Evolutionary conservation across 2,797 vertebrate species (phyloP).

Genomic region (Sebastes trivittatus): DNA sequence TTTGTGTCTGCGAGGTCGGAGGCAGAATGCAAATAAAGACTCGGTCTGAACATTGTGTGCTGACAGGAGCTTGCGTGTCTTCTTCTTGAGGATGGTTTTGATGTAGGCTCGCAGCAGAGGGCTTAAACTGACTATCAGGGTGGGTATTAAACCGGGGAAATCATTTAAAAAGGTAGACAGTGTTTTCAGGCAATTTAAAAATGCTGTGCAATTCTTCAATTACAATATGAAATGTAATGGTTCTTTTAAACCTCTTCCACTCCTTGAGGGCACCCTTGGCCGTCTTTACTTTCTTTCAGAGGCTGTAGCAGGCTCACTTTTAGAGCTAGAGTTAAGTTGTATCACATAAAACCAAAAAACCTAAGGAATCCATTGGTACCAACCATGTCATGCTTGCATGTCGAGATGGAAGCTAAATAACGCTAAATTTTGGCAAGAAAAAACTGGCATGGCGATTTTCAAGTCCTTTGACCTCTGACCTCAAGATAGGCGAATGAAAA

Average conservation of each 20-base stretch:
- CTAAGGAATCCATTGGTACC: too few relatives aligned
- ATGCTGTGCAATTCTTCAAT: background rate
- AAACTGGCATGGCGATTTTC: too few relatives aligned
- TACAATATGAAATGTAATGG: background rate
- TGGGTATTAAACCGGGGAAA: constrained; percentile 2
- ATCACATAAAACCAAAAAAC: too few relatives aligned
- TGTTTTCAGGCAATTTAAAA: constrained; percentile 14
- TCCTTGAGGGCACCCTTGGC: too few relatives aligned
- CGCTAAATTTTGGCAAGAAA: too few relatives aligned
- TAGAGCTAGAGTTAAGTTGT: too few relatives aligned
- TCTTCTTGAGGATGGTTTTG: constrained; percentile 23
- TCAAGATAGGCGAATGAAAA: too few relatives aligned
- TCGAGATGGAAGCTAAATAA: too few relatives aligned
- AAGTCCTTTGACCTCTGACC: too few relatives aligned
- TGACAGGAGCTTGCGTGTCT: constrained; percentile 46
- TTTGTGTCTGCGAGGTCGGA: constrained; percentile 52
- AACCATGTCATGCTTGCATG: too few relatives aligned
- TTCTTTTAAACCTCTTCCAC: background rate
- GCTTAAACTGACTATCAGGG: constrained; percentile 9
- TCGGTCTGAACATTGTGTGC: constrained; percentile 3
- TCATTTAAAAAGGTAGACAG: background rate
- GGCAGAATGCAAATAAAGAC: constrained; percentile 62
- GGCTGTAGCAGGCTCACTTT: too few relatives aligned
- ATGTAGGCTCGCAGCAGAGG: constrained; percentile 12
- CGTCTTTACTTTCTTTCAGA: too few relatives aligned